These are phyloP conservation scores for Hyaena hyaena DNA, from an alignment of 2,113 vertebrate genomes.

Conservation along the genomic window DNA sequence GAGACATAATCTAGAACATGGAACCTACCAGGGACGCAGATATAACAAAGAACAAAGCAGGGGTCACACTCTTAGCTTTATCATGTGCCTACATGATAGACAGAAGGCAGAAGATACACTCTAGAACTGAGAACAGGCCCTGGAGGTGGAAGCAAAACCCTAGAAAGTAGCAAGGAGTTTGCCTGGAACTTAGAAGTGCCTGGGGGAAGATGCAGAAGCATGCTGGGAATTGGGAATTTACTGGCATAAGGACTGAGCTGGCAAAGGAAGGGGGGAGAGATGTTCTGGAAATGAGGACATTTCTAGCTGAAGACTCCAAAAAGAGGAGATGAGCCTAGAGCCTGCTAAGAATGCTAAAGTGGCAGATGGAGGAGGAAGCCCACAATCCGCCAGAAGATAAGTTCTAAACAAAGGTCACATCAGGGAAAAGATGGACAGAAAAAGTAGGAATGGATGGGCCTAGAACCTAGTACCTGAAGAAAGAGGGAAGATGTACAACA, in stretches of 20 bases:
- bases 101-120: not conserved
- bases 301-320: constrained; percentile 62
- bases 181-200: constrained; percentile 3
- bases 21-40: not conserved
- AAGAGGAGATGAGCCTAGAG: constrained; percentile 60
- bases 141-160: not conserved
- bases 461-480: not conserved
- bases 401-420: constrained; percentile 20
- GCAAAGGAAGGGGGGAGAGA: not conserved
- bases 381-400: not conserved
- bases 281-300: constrained; percentile 66
- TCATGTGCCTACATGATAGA: not conserved
- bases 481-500: not conserved
- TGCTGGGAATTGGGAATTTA: constrained; percentile 51
- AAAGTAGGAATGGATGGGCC: not conserved
- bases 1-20: not conserved
- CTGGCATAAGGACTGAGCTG: constrained; percentile 58
- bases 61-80: not conserved
- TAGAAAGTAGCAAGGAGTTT: not conserved
- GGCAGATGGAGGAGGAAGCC: constrained; percentile 46
- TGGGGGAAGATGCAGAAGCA: not conserved
- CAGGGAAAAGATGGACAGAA: not conserved
- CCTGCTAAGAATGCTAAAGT: constrained; percentile 42
- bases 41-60: not conserved
- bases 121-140: constrained; percentile 35